A percentile compares a stretch with the other conserved stretches of the same genome.
Evolutionary conservation across 2,797 vertebrate species (phyloP).

Genomic region (Yasuhikotakia modesta): DNA sequence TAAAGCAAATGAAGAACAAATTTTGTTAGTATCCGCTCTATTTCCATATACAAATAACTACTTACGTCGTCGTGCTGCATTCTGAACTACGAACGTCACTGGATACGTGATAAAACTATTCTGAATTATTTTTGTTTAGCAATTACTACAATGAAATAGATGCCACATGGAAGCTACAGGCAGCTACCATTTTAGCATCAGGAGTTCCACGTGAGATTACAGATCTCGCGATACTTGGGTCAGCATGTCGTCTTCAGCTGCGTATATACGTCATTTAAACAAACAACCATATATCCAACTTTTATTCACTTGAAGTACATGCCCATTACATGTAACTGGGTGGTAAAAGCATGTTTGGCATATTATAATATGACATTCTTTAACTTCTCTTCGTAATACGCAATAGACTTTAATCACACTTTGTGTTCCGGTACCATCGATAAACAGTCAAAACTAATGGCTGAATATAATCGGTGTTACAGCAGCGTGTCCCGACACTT

Average conservation of each 20-base stretch:
- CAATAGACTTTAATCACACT: too few species aligned
- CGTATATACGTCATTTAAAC: background rate
- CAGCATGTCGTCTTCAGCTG: background rate
- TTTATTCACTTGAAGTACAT: too few species aligned
- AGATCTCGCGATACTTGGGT: slow-evolving; percentile 31
- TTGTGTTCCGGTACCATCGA: too few species aligned
- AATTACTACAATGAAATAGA: background rate
- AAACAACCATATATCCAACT: background rate
- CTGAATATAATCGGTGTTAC: too few species aligned
- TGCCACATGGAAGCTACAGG: slow-evolving; percentile 32
- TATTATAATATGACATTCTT: too few species aligned
- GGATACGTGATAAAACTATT: background rate
- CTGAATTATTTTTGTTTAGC: background rate
- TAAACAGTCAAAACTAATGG: too few species aligned
- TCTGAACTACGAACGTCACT: background rate
- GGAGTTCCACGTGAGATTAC: background rate
- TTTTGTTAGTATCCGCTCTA: background rate
- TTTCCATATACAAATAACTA: background rate
- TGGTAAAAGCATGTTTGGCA: too few species aligned
- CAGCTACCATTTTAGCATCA: slow-evolving; percentile 14
- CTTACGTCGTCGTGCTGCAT: slow-evolving; percentile 84
- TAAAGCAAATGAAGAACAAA: background rate
- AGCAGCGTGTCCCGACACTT: too few species aligned
- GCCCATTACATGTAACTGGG: too few species aligned
- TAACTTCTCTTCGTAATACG: too few species aligned